Evolutionary conservation across 2,113 vertebrate genomes (phyloP).

Genomic region (Clarias gariepinus): DNA sequence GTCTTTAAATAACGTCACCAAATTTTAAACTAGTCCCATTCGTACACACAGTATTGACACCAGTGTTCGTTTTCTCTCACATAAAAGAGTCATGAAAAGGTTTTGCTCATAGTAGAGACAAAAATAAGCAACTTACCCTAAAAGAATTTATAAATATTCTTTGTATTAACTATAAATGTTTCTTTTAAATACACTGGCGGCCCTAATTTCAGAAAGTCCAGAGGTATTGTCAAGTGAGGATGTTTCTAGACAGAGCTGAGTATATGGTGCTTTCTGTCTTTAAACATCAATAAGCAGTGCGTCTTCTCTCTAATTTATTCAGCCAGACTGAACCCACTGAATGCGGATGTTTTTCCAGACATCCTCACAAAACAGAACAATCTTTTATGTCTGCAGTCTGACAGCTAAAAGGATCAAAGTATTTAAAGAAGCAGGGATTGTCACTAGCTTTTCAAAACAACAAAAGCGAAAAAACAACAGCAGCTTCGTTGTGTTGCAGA

Average conservation of each 20-base stretch:
- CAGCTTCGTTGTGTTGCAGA: conserved; percentile 69
- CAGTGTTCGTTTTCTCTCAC: neutral
- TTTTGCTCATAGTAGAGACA: neutral
- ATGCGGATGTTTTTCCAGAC: neutral
- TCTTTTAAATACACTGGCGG: neutral
- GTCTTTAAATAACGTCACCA: neutral
- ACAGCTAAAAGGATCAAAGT: neutral
- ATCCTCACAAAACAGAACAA: neutral
- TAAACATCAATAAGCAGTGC: neutral
- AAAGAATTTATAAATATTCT: no score
- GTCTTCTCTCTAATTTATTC: neutral
- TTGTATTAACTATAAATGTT: neutral
- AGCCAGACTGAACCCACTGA: neutral
- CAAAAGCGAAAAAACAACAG: no score
- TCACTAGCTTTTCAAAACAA: neutral
- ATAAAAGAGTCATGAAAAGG: neutral
- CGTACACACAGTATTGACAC: neutral
- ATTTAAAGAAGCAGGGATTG: neutral
- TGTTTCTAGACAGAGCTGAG: neutral
- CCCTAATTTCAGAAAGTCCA: neutral
- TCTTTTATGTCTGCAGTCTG: neutral
- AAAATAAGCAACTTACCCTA: neutral
- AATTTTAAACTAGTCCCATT: neutral
- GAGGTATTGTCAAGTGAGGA: neutral
- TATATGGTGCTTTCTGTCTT: neutral